Conservation (phyloP, 2,113 vertebrate genomes). For the Lepisosteus oculatus region DNA sequence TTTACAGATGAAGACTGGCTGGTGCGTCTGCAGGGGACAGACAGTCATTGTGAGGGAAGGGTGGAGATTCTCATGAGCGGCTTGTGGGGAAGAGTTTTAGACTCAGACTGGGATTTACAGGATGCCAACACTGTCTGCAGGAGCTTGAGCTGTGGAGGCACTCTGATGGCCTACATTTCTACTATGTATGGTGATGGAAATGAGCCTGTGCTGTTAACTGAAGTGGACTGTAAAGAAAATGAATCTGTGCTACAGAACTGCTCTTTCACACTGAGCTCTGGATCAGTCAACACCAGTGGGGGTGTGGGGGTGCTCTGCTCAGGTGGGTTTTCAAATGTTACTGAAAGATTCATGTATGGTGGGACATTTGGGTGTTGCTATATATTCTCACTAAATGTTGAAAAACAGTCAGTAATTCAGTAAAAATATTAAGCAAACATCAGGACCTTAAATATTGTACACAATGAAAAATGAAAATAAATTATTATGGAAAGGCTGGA, state of each 20-base stretch:
- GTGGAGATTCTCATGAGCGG: constrained; percentile 46
- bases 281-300: not conserved
- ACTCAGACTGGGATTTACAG: constrained; percentile 41
- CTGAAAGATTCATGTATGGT: not conserved
- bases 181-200: not conserved
- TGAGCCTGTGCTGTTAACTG: constrained; percentile 26
- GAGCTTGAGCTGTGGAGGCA: constrained; percentile 49
- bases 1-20: constrained; percentile 2
- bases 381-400: too few species aligned
- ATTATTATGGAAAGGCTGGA: not conserved
- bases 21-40: constrained; percentile 43
- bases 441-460: too few species aligned
- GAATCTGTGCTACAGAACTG: constrained; percentile 41
- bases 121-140: constrained; percentile 47
- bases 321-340: constrained; percentile 32
- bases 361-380: too few species aligned
- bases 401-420: too few species aligned
- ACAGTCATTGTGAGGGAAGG: constrained; percentile 49
- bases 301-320: constrained; percentile 45
- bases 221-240: constrained; percentile 38
- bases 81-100: constrained; percentile 49
- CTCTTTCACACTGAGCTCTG: constrained; percentile 17
- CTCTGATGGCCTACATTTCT: constrained; percentile 28
- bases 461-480: not conserved
- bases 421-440: too few species aligned